These are phyloP conservation scores for Antennarius maculatus DNA, from an alignment of 2,797 vertebrate species.

Conservation along the genomic window DNA sequence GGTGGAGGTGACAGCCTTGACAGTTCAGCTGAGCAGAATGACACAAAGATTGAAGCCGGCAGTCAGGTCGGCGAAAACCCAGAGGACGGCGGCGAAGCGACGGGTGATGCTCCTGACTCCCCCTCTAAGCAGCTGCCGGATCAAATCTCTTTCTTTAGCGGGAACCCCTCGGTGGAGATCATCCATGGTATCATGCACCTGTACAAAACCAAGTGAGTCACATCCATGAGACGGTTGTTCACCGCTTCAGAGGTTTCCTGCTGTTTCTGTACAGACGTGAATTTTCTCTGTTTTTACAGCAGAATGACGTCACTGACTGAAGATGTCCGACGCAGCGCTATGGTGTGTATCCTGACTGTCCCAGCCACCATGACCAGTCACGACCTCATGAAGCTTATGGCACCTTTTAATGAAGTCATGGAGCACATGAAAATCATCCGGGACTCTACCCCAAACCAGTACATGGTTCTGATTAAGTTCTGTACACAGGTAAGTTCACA, in stretches of 20 bases:
- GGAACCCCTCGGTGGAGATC: constrained; percentile 96
- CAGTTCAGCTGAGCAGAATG: constrained; percentile 11
- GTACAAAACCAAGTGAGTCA: constrained; percentile 96
- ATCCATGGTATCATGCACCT: constrained; percentile 98
- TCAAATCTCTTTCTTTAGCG: constrained; percentile 98
- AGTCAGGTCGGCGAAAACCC: constrained; percentile 43
- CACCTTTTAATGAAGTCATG: constrained; percentile 94
- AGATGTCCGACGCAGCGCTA: constrained; percentile 91
- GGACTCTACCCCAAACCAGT: constrained; percentile 97
- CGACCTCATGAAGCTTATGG: constrained; percentile 98
- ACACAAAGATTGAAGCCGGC: constrained; percentile 26
- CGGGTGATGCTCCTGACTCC: constrained; percentile 81
- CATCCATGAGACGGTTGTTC: fast-evolving
- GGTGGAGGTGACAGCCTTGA: constrained; percentile 46
- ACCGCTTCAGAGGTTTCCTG: fast-evolving
- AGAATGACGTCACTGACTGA: constrained; percentile 98
- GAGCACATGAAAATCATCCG: constrained; percentile 99
- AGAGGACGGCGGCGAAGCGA: constrained; percentile 50
- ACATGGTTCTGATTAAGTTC: constrained; percentile 98
- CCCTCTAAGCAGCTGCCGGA: constrained; percentile 96
- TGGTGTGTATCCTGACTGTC: constrained; percentile 96
- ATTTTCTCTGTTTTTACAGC: constrained; percentile 66
- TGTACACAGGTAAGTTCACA: constrained; percentile 84
- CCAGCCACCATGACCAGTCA: constrained; percentile 98
- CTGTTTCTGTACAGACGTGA: fast-evolving